These are phyloP conservation scores for Grallaria varia DNA, from an alignment of 2,113 vertebrate genomes.

Conservation along the genomic window DNA sequence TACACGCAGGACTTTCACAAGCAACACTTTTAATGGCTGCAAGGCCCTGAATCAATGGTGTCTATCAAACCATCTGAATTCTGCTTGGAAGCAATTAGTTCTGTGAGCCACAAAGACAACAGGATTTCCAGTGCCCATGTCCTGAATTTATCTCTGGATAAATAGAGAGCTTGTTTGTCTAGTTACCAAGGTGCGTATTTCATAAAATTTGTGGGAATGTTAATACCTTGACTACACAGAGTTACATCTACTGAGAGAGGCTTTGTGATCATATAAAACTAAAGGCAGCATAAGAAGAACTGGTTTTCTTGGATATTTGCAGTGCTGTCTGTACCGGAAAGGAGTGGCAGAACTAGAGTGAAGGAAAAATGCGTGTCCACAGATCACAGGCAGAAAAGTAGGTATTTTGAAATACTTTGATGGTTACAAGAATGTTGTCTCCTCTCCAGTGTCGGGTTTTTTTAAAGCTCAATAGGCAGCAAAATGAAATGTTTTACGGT, in stretches of 20 bases:
- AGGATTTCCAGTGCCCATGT: background rate
- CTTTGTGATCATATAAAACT: background rate
- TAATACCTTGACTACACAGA: background rate
- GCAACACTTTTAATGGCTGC: background rate
- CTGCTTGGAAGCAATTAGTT: background rate
- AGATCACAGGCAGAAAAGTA: background rate
- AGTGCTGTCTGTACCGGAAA: background rate
- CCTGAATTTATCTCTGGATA: background rate
- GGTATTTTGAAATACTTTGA: background rate
- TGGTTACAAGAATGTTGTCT: background rate
- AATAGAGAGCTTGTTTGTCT: background rate
- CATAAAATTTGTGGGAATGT: background rate
- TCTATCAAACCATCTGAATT: background rate
- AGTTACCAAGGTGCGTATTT: background rate
- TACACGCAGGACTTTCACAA: background rate
- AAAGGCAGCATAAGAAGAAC: background rate
- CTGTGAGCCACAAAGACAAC: background rate
- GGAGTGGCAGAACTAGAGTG: background rate
- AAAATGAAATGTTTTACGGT: conserved; percentile 2
- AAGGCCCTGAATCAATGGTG: background rate
- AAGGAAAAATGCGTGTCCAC: background rate
- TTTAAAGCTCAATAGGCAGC: conserved; percentile 45
- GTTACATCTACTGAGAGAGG: background rate
- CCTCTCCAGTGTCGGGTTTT: background rate
- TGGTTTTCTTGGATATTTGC: background rate